phyloP scores from a whole-genome alignment of 2,888 invertebrate genomes.

The Lamproptera curius region DNA sequence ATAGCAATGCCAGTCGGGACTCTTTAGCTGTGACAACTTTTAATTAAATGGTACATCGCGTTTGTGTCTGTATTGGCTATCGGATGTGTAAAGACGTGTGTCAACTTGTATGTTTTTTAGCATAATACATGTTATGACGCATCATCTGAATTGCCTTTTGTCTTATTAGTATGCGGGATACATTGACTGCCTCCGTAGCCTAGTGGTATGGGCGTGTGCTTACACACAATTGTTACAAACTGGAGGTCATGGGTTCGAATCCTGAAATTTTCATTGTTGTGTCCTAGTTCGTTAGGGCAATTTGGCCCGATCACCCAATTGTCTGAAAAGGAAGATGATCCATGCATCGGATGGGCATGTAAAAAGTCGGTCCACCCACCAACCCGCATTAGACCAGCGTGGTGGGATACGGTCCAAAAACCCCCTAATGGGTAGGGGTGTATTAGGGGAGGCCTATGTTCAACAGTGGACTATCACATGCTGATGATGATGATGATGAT shows the following conservation, averaged over 20 bases:
- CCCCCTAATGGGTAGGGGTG: too few relatives aligned
- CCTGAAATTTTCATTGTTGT: not conserved
- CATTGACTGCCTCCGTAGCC: too few relatives aligned
- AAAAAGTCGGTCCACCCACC: too few relatives aligned
- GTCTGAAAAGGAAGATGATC: too few relatives aligned
- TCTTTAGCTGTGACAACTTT: constrained; percentile 4
- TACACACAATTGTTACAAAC: not conserved
- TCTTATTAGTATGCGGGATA: too few relatives aligned
- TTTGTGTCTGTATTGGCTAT: not conserved
- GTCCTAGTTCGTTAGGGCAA: not conserved
- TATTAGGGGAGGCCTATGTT: too few relatives aligned
- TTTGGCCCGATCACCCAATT: too few relatives aligned
- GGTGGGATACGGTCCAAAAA: too few relatives aligned
- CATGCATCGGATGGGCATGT: too few relatives aligned
- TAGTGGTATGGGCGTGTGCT: not conserved
- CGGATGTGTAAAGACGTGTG: not conserved
- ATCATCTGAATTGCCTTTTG: not conserved
- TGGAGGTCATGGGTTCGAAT: not conserved
- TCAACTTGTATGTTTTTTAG: too few relatives aligned
- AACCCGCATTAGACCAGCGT: too few relatives aligned
- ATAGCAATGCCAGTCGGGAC: constrained; percentile 1
- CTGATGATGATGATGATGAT: not conserved
- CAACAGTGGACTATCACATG: too few relatives aligned
- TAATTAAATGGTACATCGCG: constrained; percentile 7
- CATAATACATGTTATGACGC: not conserved